Evolutionary conservation across 2,888 invertebrate genomes (phyloP).

Genomic region (Scaptomyza polygonia): DNA sequence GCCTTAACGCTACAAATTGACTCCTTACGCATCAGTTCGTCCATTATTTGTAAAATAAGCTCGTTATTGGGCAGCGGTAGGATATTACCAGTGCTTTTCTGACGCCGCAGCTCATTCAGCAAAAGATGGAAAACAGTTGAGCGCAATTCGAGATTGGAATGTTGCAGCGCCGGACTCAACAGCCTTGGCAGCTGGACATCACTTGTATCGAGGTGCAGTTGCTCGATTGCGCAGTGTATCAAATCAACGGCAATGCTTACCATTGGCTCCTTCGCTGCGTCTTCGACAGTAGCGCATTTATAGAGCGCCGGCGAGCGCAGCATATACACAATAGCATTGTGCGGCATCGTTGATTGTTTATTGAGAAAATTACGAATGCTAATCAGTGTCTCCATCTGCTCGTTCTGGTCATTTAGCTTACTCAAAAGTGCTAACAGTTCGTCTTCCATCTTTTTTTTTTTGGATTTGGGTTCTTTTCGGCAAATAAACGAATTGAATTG

Average conservation of each 20-base stretch:
- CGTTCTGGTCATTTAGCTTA: constrained; percentile 84
- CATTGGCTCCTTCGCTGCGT: constrained; percentile 85
- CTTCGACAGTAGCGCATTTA: constrained; percentile 84
- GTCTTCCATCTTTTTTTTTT: constrained; percentile 76
- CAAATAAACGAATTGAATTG: background rate
- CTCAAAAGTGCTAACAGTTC: constrained; percentile 85
- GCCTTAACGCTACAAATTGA: constrained; percentile 72
- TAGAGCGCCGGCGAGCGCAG: constrained; percentile 87
- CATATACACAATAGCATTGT: constrained; percentile 81
- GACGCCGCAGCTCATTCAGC: constrained; percentile 65
- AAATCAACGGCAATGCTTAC: constrained; percentile 88
- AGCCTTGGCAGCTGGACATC: constrained; percentile 85
- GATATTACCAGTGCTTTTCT: constrained; percentile 11
- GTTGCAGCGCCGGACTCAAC: constrained; percentile 87
- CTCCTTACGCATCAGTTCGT: constrained; percentile 74
- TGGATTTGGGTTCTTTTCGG: background rate
- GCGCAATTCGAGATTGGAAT: constrained; percentile 87
- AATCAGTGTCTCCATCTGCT: constrained; percentile 84
- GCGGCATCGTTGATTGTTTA: constrained; percentile 83
- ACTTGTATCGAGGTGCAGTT: constrained; percentile 31
- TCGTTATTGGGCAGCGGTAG: constrained; percentile 58
- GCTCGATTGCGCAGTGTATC: constrained; percentile 86
- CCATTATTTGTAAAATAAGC: constrained; percentile 70
- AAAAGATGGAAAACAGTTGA: constrained; percentile 88
- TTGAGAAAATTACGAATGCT: constrained; percentile 85